These are phyloP conservation scores for Esox masquinongy DNA, from an alignment of 2,797 vertebrate genomes.

Conservation along the genomic window DNA sequence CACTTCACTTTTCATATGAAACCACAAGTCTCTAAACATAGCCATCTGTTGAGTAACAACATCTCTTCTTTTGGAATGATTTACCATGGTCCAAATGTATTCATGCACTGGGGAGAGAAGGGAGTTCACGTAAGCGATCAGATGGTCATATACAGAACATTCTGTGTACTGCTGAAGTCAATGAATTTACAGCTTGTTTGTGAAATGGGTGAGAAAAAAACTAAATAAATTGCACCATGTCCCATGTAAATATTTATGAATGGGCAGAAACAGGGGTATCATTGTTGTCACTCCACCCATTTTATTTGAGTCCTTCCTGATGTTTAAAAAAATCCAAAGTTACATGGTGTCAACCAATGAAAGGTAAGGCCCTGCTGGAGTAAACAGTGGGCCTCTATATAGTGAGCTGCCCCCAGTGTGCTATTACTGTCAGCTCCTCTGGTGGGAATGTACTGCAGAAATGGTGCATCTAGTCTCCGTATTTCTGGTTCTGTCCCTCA, in stretches of 20 bases:
- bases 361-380: conserved; percentile 66
- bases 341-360: conserved; percentile 68
- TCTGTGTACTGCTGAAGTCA: conserved; percentile 49
- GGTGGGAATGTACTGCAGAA: conserved; percentile 51
- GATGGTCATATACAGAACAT: conserved; percentile 35
- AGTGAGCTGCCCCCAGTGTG: conserved; percentile 53
- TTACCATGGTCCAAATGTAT: conserved; percentile 21
- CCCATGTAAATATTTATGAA: conserved; percentile 79
- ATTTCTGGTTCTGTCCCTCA: conserved; percentile 78
- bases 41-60: not conserved
- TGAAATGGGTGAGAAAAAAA: conserved; percentile 66
- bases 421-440: conserved; percentile 47
- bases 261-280: conserved; percentile 76
- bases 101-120: not conserved
- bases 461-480: conserved; percentile 82
- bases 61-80: conserved; percentile 17
- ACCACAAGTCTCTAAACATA: conserved; percentile 6
- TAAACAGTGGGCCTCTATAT: conserved; percentile 65
- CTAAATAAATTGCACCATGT: conserved; percentile 51
- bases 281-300: conserved; percentile 75
- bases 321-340: conserved; percentile 58
- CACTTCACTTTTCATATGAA: not conserved
- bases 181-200: conserved; percentile 65
- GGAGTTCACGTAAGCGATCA: not conserved
- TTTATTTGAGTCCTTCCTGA: conserved; percentile 69